phyloP scores from a whole-genome alignment of 2,797 vertebrate genomes.

The Myripristis murdjan region DNA sequence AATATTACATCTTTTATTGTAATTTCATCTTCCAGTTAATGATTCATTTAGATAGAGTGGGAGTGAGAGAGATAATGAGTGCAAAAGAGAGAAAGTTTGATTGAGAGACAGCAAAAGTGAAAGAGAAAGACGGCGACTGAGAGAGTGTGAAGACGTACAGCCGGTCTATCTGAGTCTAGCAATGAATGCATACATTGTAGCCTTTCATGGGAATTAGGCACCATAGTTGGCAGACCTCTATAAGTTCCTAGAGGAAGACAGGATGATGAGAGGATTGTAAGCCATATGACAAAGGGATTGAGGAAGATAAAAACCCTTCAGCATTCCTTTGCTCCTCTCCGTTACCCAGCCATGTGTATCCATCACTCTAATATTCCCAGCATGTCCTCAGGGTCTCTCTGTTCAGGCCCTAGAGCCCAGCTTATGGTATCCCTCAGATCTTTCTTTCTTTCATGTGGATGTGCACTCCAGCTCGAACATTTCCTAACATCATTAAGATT shows the following conservation, averaged over 20 bases:
- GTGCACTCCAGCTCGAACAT: conserved; percentile 64
- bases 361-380: conserved; percentile 80
- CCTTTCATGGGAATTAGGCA: conserved; percentile 60
- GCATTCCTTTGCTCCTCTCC: conserved; percentile 59
- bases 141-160: conserved; percentile 19
- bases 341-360: conserved; percentile 76
- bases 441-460: conserved; percentile 77
- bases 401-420: conserved; percentile 71
- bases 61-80: neutral
- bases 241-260: conserved; percentile 64
- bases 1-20: neutral
- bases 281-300: conserved; percentile 74
- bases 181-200: conserved; percentile 27
- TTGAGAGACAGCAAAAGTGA: neutral
- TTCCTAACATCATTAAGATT: conserved; percentile 71
- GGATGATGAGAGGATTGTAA: conserved; percentile 64
- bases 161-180: conserved; percentile 24
- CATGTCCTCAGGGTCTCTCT: conserved; percentile 75
- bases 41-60: conserved; percentile 33
- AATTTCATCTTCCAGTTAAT: conserved; percentile 2
- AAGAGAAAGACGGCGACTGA: neutral
- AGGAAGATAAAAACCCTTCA: conserved; percentile 67
- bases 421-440: conserved; percentile 80
- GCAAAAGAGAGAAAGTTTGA: neutral
- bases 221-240: conserved; percentile 55